Evolutionary conservation across 2,888 invertebrate genomes (phyloP).

Genomic region (Geophilus truncorum): DNA sequence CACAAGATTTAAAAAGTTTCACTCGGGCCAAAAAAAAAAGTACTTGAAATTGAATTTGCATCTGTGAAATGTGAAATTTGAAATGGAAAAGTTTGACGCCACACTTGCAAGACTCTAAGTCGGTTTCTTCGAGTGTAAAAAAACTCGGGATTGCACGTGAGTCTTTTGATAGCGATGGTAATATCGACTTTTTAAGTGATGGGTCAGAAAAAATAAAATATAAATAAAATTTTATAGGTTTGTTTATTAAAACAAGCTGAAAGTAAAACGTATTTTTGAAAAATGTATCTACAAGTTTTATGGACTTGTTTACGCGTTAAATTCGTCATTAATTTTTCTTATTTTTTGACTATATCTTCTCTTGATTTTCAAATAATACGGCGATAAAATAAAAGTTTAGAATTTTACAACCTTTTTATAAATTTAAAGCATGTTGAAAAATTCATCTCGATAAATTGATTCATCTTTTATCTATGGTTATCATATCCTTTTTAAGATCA

Average conservation of each 20-base stretch:
- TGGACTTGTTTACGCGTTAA: no score
- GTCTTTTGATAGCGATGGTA: not conserved
- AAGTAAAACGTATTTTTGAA: no score
- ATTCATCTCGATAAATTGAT: not conserved
- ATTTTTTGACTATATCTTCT: no score
- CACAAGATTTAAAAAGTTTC: not conserved
- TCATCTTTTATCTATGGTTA: not conserved
- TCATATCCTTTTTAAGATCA: not conserved
- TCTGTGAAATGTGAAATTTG: not conserved
- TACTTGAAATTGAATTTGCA: not conserved
- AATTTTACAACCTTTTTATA: not conserved
- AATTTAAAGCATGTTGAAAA: not conserved
- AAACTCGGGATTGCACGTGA: not conserved
- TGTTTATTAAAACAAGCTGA: not conserved
- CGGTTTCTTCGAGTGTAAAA: not conserved
- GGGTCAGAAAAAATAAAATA: not conserved
- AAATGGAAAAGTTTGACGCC: not conserved
- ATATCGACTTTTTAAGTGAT: not conserved
- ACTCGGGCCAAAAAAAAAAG: not conserved
- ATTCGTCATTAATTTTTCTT: no score
- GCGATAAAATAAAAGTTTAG: not conserved
- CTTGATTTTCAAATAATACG: not conserved
- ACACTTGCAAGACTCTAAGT: not conserved
- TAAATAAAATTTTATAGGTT: not conserved
- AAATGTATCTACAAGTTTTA: no score